These are phyloP conservation scores for Eptesicus fuscus DNA, from an alignment of 2,113 vertebrate species.

Conservation along the genomic window DNA sequence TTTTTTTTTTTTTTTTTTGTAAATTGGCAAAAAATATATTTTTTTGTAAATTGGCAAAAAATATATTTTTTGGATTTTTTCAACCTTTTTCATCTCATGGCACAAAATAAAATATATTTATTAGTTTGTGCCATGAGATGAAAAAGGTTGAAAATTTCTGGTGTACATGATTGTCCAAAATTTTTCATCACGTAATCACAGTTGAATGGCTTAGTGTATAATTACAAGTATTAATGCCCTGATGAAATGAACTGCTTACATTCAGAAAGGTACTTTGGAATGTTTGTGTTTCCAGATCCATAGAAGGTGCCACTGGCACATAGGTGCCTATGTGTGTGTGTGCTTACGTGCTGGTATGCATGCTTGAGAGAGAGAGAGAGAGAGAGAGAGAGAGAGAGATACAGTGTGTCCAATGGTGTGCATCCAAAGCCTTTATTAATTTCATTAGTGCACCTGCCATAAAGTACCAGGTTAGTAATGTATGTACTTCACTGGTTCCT, in stretches of 20 bases:
- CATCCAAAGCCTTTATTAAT: not conserved
- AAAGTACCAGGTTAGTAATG: not conserved
- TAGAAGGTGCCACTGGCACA: fast-evolving
- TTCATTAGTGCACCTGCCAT: not conserved
- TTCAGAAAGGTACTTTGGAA: not conserved
- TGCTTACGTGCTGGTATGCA: not conserved
- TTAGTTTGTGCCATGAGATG: not conserved
- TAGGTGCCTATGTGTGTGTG: fast-evolving
- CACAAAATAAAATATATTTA: not conserved
- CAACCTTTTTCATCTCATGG: too few relatives aligned
- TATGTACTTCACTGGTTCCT: not conserved
- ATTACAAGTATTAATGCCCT: not conserved
- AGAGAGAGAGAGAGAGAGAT: too few relatives aligned
- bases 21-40: not conserved
- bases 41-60: too few relatives aligned
- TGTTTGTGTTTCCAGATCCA: not conserved
- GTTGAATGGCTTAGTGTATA: not conserved
- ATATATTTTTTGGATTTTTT: too few relatives aligned
- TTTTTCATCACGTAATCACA: not conserved
- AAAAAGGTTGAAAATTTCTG: not conserved
- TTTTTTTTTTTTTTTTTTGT: too few relatives aligned
- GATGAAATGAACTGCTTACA: not conserved
- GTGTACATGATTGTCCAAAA: not conserved
- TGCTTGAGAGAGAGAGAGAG: too few relatives aligned
- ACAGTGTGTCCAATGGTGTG: fast-evolving